Conservation (phyloP, 2,113 vertebrate species). For the Sorex araneus region DNA sequence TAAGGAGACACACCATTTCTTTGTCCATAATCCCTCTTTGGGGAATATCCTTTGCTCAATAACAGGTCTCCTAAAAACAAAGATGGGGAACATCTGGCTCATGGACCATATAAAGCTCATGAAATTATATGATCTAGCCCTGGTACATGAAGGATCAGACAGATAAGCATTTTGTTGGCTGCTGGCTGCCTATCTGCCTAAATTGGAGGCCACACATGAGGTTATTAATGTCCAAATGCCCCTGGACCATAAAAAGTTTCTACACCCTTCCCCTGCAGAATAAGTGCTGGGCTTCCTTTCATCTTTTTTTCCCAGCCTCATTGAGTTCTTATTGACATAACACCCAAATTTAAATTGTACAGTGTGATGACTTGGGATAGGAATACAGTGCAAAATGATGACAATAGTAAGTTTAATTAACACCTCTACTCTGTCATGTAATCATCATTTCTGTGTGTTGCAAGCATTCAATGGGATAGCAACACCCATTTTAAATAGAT, state of each 20-base stretch:
- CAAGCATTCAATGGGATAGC: neutral
- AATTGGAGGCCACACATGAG: too few species aligned
- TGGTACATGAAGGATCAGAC: too few species aligned
- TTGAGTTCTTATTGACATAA: neutral
- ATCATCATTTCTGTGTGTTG: neutral
- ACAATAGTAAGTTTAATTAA: neutral
- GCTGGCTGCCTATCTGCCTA: too few species aligned
- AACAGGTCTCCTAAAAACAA: neutral
- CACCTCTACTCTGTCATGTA: neutral
- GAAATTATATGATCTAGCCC: too few species aligned
- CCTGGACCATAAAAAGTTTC: too few species aligned
- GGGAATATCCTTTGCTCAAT: neutral
- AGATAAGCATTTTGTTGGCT: too few species aligned
- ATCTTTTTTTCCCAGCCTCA: neutral
- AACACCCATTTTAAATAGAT: neutral
- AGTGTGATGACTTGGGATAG: neutral
- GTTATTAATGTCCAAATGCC: too few species aligned
- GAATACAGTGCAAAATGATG: neutral
- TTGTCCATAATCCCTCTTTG: neutral
- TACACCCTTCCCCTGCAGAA: neutral
- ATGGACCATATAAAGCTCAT: too few species aligned
- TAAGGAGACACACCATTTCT: neutral
- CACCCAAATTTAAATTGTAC: neutral
- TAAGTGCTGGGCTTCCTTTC: neutral
- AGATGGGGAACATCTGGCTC: too few species aligned